Conservation (phyloP, 2,113 vertebrate species). For the Lates calcarifer region DNA sequence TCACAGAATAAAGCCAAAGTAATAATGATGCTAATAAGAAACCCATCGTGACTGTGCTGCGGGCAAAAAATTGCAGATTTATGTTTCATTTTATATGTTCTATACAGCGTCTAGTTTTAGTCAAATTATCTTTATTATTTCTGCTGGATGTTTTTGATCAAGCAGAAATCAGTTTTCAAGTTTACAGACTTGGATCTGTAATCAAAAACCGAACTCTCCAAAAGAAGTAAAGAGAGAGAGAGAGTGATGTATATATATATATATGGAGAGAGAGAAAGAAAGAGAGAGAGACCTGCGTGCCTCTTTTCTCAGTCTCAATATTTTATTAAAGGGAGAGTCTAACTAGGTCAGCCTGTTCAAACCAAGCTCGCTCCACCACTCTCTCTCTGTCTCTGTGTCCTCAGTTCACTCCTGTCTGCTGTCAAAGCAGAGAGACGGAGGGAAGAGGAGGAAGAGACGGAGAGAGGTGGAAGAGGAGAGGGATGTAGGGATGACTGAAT, state of each 20-base stretch:
- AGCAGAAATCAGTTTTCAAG: no score
- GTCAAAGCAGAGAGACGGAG: constrained; percentile 25
- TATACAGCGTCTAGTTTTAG: no score
- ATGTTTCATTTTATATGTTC: no score
- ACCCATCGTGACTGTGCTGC: no score
- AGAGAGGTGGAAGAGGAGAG: constrained; percentile 19
- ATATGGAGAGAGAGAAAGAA: neutral
- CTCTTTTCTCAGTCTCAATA: constrained; percentile 56
- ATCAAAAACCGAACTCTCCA: no score
- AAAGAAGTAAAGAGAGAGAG: neutral
- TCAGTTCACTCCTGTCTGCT: constrained; percentile 57
- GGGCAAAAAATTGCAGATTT: no score
- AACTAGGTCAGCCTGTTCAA: constrained; percentile 67
- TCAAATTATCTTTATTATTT: no score
- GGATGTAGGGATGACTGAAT: neutral
- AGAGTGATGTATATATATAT: neutral
- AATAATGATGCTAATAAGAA: no score
- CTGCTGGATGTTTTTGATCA: no score
- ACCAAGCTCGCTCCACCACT: constrained; percentile 37
- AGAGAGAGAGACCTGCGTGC: constrained; percentile 26
- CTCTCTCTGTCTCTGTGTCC: constrained; percentile 58
- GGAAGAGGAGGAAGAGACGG: neutral
- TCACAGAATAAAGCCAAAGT: no score
- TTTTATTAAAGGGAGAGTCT: constrained; percentile 71
- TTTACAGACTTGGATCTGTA: no score